Base-by-base conservation (phyloP, 2,888 invertebrate genomes). In the Polyommatus icarus region DNA sequence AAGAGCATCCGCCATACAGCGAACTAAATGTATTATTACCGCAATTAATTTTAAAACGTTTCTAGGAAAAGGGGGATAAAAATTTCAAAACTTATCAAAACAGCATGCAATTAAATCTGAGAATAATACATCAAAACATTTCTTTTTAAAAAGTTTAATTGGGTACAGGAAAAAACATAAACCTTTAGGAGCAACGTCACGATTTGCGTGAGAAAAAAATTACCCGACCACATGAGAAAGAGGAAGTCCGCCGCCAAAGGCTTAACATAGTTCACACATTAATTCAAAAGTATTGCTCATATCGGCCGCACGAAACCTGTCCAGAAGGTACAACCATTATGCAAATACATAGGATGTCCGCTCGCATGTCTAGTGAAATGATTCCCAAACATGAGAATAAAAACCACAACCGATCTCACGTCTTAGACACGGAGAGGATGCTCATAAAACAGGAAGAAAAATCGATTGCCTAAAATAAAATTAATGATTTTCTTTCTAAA, bases 301-400 rank as follows among this genome's bases (percentile, higher is more conserved):
- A 80, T 79, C 79, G 79, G 71, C 73, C 24, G 59, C 59, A 36
- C 78, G 77, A 83, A 83, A 80, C 79, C 76, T 81, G 80, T 80
- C 82, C 81, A 83, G 83, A 84, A 85, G 83, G 83, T 81, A 84
- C 80, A 80, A 79, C 80, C 81, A 84, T 86, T 89, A 91, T 91
- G 89, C 81, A 87, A 89, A 91, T 89, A 81, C 82, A 87, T 85
- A 90, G 91, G 91, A 92, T 87, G 86, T 92, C 91, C 91, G 91
- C 84, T 86, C 15, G 71, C 57, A 72, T 78, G 79, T 78, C 80
- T 81, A 79, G 61, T 79, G 81, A 80, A 81, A 80, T 79, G 79
- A 78, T 82, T 80, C 79, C 75, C 75, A 54, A 75, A 75, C 75
- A 75, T 75, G 75, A 75, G 75, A 75, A 75, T 75, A 75, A 50